Conservation (phyloP, 1,140 invertebrate species). For the Panagrolaimus sp. region DNA sequence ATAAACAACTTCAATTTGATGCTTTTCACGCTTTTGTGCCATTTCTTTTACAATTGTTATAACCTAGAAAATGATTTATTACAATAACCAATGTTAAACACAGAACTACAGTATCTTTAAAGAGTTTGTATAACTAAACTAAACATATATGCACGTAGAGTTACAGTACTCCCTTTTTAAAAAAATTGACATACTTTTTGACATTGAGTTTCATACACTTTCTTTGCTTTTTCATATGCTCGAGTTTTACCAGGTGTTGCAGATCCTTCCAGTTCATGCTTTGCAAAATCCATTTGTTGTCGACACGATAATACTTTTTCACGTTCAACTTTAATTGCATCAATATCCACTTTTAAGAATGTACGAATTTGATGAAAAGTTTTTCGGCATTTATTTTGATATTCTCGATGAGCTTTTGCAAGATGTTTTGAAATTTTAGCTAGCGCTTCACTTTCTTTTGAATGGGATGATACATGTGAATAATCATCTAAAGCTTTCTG, state of each 20-base stretch:
- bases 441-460: not conserved
- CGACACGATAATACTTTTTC: not conserved
- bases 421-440: not conserved
- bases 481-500: not conserved
- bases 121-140: too few relatives aligned
- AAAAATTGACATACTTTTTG: not conserved
- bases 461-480: not conserved
- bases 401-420: not conserved
- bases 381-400: not conserved
- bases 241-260: not conserved
- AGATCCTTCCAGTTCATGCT: not conserved
- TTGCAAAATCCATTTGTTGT: not conserved
- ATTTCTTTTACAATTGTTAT: too few relatives aligned
- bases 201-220: not conserved
- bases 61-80: too few relatives aligned
- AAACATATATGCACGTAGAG: too few relatives aligned
- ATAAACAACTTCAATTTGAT: too few relatives aligned
- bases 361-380: slow-evolving; percentile 10
- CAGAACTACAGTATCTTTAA: too few relatives aligned
- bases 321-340: not conserved
- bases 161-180: too few relatives aligned
- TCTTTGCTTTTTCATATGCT: not conserved
- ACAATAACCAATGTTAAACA: too few relatives aligned
- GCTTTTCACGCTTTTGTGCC: too few relatives aligned
- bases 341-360: not conserved